Evolutionary conservation across 2,888 invertebrate species (phyloP), one percentile per base, ranked within the genome.

Genomic region (Allacma fusca): DNA sequence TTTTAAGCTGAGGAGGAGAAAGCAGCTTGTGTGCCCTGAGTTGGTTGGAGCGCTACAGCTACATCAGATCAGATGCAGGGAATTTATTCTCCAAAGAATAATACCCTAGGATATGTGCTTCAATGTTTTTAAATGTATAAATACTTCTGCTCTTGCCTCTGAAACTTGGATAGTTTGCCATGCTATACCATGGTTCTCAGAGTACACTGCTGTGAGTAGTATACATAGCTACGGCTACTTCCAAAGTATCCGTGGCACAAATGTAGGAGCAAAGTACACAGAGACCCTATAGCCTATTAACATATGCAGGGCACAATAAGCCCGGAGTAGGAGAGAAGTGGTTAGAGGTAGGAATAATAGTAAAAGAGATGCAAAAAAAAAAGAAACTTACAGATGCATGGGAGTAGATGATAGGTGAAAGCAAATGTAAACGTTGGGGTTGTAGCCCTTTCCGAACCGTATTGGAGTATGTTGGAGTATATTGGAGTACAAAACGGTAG

Each of bases 11-110:
- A 12, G 50, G 13, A 13, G 5, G 50, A 50, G 34, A 50, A 50
- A 13, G 50, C 19, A 50, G 50, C 50, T 50, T 50, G 50, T 50
- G 50, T 4, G n/a, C n/a, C 19, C 16, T 50, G 50, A 19, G 50
- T n/a, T 13, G 50, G 50, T 19, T 50, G 50, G 50, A 50, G 50
- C 50, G n/a, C 50, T 16, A 9, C 40, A n/a, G n/a, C 50, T 16
- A 34, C 50, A 50, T 50, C 50, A 50, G 50, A 50, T 50, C 50
- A 50, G 19, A 19, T 50, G 50, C 50, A 50, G 50, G 50, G 50
- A 50, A 50, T 50, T 50, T 50, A 50, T 50, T 50, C 50, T 50
- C 50, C 50, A 50, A 50, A 50, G 50, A 50, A 50, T 50, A 50
- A 50, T n/a, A 50, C 50, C n/a, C 50, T 2, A 50, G 50, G 50